Percentiles rank a stretch among this genome's conserved stretches.
These are phyloP conservation scores for Eledone cirrhosa DNA, from an alignment of 2,888 invertebrate genomes.

Conservation along the genomic window DNA sequence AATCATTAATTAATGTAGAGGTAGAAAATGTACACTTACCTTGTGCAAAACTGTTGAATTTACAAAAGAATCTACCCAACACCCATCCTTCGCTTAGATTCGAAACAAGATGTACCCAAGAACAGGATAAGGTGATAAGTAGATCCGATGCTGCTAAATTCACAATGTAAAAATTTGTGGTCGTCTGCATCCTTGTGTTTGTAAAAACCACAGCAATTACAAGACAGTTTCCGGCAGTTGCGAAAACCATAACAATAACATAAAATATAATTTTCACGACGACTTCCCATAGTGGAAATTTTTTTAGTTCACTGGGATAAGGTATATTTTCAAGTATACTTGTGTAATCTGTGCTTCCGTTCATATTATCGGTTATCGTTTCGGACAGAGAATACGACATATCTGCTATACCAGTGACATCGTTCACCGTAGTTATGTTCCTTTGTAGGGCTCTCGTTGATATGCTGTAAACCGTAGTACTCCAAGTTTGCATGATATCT, in stretches of 20 bases:
- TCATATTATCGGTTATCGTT: neutral
- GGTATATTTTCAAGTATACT: constrained; percentile 30
- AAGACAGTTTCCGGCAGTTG: constrained; percentile 53
- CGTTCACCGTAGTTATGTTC: neutral
- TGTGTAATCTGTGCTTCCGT: constrained; percentile 3
- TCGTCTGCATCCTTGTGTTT: constrained; percentile 58
- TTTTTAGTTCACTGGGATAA: constrained; percentile 42
- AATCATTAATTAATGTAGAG: too few relatives aligned
- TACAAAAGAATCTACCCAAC: constrained; percentile 79
- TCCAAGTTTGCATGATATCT: neutral
- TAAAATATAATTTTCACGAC: constrained; percentile 49
- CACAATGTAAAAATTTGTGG: constrained; percentile 64
- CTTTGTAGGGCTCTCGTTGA: neutral
- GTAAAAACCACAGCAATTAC: constrained; percentile 53
- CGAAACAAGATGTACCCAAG: constrained; percentile 79
- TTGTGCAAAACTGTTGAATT: constrained; percentile 80
- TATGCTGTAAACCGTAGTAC: neutral
- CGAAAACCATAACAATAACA: constrained; percentile 48
- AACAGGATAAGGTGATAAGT: constrained; percentile 71
- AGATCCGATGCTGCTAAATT: constrained; percentile 62
- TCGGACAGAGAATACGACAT: neutral
- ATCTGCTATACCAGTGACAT: neutral
- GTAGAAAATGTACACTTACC: constrained; percentile 68
- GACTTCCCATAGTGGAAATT: constrained; percentile 50
- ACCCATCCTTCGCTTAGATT: constrained; percentile 83